Conservation (phyloP, 2,888 invertebrate species). For the Onchidella celtica region DNA sequence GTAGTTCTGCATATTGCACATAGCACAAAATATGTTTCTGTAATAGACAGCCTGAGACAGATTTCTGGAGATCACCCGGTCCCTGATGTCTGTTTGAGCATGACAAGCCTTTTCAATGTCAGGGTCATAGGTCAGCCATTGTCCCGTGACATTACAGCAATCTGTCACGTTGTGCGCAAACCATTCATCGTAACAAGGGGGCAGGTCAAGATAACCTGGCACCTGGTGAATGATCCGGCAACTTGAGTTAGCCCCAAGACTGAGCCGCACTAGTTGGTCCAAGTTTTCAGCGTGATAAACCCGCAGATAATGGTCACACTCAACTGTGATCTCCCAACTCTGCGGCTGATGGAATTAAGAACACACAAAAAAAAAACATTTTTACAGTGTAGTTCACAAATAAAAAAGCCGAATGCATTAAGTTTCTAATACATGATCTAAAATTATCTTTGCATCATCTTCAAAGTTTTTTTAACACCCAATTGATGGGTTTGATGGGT, state of each 20-base stretch:
- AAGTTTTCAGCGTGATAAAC: constrained; percentile 23
- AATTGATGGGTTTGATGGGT: too few species aligned
- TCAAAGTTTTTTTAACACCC: too few species aligned
- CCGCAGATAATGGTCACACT: constrained; percentile 20
- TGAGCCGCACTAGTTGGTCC: constrained; percentile 24
- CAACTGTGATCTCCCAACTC: constrained; percentile 16
- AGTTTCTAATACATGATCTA: too few species aligned
- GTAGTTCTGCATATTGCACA: constrained; percentile 1
- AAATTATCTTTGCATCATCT: too few species aligned
- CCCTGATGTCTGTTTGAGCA: neutral
- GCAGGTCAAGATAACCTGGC: neutral
- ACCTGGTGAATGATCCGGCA: constrained; percentile 1
- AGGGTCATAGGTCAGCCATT: neutral
- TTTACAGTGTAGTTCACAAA: too few species aligned
- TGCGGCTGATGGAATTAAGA: too few species aligned
- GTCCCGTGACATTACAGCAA: constrained; percentile 12
- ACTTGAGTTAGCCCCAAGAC: neutral
- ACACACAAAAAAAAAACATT: too few species aligned
- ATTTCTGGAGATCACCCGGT: too few species aligned
- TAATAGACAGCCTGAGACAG: too few species aligned
- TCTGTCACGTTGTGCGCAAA: neutral
- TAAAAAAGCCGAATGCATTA: too few species aligned
- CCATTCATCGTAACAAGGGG: neutral
- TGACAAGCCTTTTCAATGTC: neutral
- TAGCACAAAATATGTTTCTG: constrained; percentile 37